Evolutionary conservation across 2,888 invertebrate genomes (phyloP), one percentile per base, ranked within the genome.

Genomic region (Callinectes sapidus): DNA sequence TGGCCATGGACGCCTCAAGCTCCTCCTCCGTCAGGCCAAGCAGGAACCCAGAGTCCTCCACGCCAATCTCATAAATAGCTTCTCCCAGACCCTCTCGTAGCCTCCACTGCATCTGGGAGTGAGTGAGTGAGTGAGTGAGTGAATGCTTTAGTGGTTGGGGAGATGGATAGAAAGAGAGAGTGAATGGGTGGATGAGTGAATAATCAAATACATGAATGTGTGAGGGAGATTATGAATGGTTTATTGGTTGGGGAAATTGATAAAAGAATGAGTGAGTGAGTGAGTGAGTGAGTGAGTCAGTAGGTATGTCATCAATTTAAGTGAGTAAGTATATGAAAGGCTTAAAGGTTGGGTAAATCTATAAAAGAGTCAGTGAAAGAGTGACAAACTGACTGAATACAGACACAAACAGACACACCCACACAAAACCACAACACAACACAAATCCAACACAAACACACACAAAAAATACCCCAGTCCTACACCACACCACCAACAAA

Each of bases 31-130:
- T 97, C 10, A 99, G 96, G 5, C 99, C 99, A 16, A 98, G 97
- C 95, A 99, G 96, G 90, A 97, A 97, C 0, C 99, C 99, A 95
- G 97, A 98, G 96, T 98, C 98, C 93, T 98, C 97, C 2, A 98
- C 98, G 0, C 99, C 99, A 90, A 99, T 98, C 96, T 99, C 99
- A 96, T 99, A 99, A 94, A 99, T 98, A 0, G 99, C 99, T 96
- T 98, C 98, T 0, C 99, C 99, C 95, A 98, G 98, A 54, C 99
- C 98, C 96, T 99, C 98, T 0, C 98, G 97, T 16, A 99, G 96
- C 0, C 99, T 97, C 99, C 99, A 99, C 96, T 99, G 99, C 97
- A 99, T 97, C 97, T 97, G 95, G 14, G 81, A 81, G 81, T 6
- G 81, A 81, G 81, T 32, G 35, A 81, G 81, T 23, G 71, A 71